Evolutionary conservation across 2,888 invertebrate species (phyloP), one percentile per base, ranked within the genome.

Genomic region (Lithosia quadra): DNA sequence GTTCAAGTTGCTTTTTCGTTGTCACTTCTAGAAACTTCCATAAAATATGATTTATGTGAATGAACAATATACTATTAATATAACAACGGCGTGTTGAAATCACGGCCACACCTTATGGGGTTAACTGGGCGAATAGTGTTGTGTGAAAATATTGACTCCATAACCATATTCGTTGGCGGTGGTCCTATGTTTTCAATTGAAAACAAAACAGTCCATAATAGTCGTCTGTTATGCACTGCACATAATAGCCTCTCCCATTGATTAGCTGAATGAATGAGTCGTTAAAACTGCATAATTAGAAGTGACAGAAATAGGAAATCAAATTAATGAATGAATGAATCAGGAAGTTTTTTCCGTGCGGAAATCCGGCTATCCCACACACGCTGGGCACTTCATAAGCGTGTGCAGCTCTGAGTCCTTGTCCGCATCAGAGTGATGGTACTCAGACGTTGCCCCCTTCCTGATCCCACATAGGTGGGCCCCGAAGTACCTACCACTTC

Each of bases 81-180:
- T 79, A 81, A 75, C 63, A 72, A 69, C 63, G 75, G 34, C 72
- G 77, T 77, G 82, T 83, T 73, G 84, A 86, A 84, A 86, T 85
- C 81, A 80, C 79, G 83, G 81, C 74, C 84, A 75, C 80, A 71
- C 86, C 84, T 84, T 84, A 74, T 80, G 75, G 58, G 80, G 84
- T 65, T 78, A 83, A 75, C 80, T 79, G 74, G 80, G 82, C 68
- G 78, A 74, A 60, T 61, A 24, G 65, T 64, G 67, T 63, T 72
- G 68, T 76, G 78, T 76, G 80, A 75, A 82, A 74, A 77, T 65
- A 78, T 76, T 67, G 76, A 68, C 72, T 70, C 76, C 71, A 72
- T 74, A 72, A 72, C 60, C 58, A 34, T 58, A 33, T 33, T 11
- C 21, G 13, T 57, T 18, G 67, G 65, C 64, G 68, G 60, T 22